These are phyloP conservation scores for Lymantria monacha DNA, from an alignment of 2,888 invertebrate genomes.

Conservation along the genomic window DNA sequence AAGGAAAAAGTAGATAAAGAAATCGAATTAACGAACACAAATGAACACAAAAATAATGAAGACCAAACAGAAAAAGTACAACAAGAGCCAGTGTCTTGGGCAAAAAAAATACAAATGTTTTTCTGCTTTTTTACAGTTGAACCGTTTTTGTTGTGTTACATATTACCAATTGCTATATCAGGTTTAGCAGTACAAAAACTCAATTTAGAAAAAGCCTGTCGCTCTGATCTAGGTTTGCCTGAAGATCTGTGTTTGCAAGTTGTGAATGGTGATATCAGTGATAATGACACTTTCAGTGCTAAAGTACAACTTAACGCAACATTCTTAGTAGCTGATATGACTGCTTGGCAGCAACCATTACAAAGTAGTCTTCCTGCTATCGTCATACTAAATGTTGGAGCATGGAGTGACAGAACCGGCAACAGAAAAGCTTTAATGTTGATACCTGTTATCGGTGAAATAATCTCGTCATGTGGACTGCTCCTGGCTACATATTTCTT, in stretches of 20 bases:
- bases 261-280: slow-evolving; percentile 45
- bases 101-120: slow-evolving; percentile 32
- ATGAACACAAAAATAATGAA: slow-evolving; percentile 21
- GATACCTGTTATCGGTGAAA: slow-evolving; percentile 79
- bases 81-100: slow-evolving; percentile 24
- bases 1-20: slow-evolving; percentile 32
- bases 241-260: slow-evolving; percentile 73
- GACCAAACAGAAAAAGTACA: slow-evolving; percentile 15
- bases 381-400: slow-evolving; percentile 82
- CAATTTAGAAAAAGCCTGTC: slow-evolving; percentile 82
- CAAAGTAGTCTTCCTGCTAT: slow-evolving; percentile 80
- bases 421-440: slow-evolving; percentile 82
- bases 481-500: slow-evolving; percentile 79
- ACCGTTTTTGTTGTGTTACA: slow-evolving; percentile 84
- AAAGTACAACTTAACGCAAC: slow-evolving; percentile 65
- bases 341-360: slow-evolving; percentile 78
- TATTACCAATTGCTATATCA: slow-evolving; percentile 84
- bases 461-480: slow-evolving; percentile 74
- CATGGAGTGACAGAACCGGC: slow-evolving; percentile 84
- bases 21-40: slow-evolving; percentile 32
- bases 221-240: slow-evolving; percentile 71
- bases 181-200: slow-evolving; percentile 78
- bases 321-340: slow-evolving; percentile 74
- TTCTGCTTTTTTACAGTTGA: slow-evolving; percentile 82
- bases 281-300: slow-evolving; percentile 49